Conservation (phyloP, 2,888 invertebrate species). For the Meganola albula region DNA sequence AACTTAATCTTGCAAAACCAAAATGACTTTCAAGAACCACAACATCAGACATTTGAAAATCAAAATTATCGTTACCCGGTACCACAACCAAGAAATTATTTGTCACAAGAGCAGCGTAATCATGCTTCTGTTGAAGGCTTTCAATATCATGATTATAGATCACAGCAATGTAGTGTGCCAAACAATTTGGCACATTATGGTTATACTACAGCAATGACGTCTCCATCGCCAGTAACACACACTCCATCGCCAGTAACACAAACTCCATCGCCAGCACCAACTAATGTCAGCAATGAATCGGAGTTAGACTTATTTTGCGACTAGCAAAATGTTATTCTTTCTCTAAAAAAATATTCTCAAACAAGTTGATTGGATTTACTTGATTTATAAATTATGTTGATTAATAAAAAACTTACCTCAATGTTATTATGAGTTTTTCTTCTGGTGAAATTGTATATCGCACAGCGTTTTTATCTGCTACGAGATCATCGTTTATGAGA, state of each 20-base stretch:
- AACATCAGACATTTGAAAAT: slow-evolving; percentile 19
- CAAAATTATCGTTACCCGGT: slow-evolving; percentile 21
- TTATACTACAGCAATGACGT: slow-evolving; percentile 19
- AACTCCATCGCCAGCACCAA: slow-evolving; percentile 23
- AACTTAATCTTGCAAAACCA: slow-evolving; percentile 21
- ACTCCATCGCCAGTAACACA: slow-evolving; percentile 15
- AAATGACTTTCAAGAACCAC: slow-evolving; percentile 9
- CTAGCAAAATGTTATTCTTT: slow-evolving; percentile 19
- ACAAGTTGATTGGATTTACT: slow-evolving; percentile 13
- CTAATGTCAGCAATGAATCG: slow-evolving; percentile 19
- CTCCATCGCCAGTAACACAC: no score
- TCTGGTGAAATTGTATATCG: slow-evolving; percentile 11
- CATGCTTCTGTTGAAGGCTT: slow-evolving; percentile 20
- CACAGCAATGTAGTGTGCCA: slow-evolving; percentile 19
- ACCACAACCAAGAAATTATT: slow-evolving; percentile 23
- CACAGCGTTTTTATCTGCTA: slow-evolving; percentile 15
- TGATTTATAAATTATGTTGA: slow-evolving; percentile 20
- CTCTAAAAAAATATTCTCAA: slow-evolving; percentile 9
- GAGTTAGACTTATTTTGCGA: slow-evolving; percentile 23
- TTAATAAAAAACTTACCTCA: slow-evolving; percentile 13
- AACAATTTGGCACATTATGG: slow-evolving; percentile 19
- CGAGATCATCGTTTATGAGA: slow-evolving; percentile 16
- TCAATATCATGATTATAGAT: slow-evolving; percentile 15
- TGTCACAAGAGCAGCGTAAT: slow-evolving; percentile 21
- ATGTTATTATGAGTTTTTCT: slow-evolving; percentile 13